Percentiles rank a stretch among this genome's conserved stretches.
phyloP scores from a whole-genome alignment of 92 coral and sea anemone genomes.

The Porites evermanni region DNA sequence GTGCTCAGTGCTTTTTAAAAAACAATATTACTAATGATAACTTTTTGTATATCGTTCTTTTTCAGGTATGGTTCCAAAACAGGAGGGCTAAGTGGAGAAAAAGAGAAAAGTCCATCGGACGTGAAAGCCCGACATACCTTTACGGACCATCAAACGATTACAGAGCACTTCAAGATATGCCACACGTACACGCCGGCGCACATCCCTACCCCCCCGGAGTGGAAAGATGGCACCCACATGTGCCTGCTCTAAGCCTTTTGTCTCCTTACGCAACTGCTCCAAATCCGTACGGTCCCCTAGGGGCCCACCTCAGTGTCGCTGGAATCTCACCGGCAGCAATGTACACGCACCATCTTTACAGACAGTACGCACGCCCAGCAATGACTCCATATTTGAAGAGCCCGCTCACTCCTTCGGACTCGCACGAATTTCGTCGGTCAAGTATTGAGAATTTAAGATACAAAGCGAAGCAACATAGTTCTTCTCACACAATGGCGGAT shows the following conservation, averaged over 20 bases:
- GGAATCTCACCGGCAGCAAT: constrained; percentile 60
- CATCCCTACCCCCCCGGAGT: constrained; percentile 58
- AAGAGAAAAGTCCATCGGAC: constrained; percentile 95
- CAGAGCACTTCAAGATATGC: constrained; percentile 72
- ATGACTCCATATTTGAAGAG: constrained; percentile 78
- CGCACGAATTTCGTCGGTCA: constrained; percentile 74
- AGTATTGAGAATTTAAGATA: constrained; percentile 87
- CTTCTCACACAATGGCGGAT: constrained; percentile 17
- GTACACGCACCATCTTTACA: constrained; percentile 72
- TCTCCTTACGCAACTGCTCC: constrained; percentile 91
- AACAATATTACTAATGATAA: background rate
- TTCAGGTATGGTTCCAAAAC: constrained; percentile 99
- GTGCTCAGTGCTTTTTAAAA: no score
- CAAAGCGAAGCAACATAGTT: constrained; percentile 80
- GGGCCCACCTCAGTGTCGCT: constrained; percentile 61
- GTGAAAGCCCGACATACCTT: constrained; percentile 92
- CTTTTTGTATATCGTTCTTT: background rate
- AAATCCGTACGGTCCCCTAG: constrained; percentile 73
- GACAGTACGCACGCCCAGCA: constrained; percentile 78
- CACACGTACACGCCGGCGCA: constrained; percentile 60
- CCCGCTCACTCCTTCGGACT: constrained; percentile 55
- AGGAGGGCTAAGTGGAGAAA: constrained; percentile 99
- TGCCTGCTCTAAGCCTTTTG: constrained; percentile 90
- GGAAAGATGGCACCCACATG: constrained; percentile 87
- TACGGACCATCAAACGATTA: constrained; percentile 76